Evolutionary conservation across 1,140 invertebrate species (phyloP).

Genomic region (Drosophila ambigua): DNA sequence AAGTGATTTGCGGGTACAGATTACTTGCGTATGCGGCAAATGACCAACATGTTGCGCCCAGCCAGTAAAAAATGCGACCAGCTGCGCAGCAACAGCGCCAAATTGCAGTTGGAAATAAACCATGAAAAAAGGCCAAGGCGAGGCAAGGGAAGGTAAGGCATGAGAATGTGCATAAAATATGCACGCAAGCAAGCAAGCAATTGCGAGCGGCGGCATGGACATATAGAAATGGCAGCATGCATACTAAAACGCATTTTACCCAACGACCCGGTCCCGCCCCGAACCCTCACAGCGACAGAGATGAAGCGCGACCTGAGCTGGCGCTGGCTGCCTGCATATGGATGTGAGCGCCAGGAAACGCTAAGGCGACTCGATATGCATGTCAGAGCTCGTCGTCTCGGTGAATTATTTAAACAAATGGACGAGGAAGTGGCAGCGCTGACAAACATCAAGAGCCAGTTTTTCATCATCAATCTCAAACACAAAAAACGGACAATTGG

Average conservation of each 20-base stretch:
- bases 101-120: slow-evolving; percentile 24
- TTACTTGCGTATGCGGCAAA: slow-evolving; percentile 51
- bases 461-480: slow-evolving; percentile 52
- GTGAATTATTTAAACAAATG: slow-evolving; percentile 64
- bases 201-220: slow-evolving; percentile 30
- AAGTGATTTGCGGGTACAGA: slow-evolving; percentile 43
- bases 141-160: not conserved
- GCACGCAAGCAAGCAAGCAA: slow-evolving; percentile 42
- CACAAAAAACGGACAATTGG: slow-evolving; percentile 32
- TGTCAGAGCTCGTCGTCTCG: slow-evolving; percentile 33
- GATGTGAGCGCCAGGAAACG: slow-evolving; percentile 9
- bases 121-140: slow-evolving; percentile 5
- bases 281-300: no score
- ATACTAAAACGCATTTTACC: slow-evolving; percentile 46
- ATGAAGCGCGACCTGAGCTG: no score
- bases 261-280: no score
- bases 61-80: slow-evolving; percentile 38
- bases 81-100: not conserved
- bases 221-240: slow-evolving; percentile 55
- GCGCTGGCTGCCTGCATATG: slow-evolving; percentile 25
- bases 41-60: slow-evolving; percentile 58
- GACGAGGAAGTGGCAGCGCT: slow-evolving; percentile 2
- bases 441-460: slow-evolving; percentile 40
- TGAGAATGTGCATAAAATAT: slow-evolving; percentile 32
- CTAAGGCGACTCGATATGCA: slow-evolving; percentile 45